Evolutionary conservation across 2,888 invertebrate genomes (phyloP).

Genomic region (Leptinotarsa tumamoca): DNA sequence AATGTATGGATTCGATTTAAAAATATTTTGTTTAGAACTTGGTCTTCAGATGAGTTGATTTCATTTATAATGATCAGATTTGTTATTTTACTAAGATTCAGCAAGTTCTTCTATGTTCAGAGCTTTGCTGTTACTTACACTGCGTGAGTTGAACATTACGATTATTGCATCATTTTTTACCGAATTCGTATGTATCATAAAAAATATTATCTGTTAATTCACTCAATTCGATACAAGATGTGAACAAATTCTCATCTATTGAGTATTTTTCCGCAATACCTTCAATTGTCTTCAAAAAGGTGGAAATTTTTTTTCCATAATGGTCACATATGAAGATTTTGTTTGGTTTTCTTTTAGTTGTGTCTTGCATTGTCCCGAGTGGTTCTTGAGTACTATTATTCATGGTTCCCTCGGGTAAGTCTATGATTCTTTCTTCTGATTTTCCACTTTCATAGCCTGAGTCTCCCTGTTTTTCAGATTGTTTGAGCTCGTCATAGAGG

Average conservation of each 20-base stretch:
- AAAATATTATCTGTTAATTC: constrained; percentile 16
- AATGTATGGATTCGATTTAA: constrained; percentile 19
- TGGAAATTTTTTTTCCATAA: neutral
- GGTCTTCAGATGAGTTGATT: constrained; percentile 16
- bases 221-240: constrained; percentile 12
- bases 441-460: constrained; percentile 12
- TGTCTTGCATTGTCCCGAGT: constrained; percentile 7
- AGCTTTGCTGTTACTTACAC: neutral
- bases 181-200: constrained; percentile 16
- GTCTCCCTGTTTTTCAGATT: constrained; percentile 6
- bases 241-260: neutral
- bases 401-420: neutral
- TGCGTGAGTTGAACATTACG: constrained; percentile 19
- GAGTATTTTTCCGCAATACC: constrained; percentile 13
- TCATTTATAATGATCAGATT: constrained; percentile 10
- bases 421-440: constrained; percentile 10
- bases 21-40: constrained; percentile 19
- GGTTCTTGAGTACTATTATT: constrained; percentile 2
- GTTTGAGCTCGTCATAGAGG: constrained; percentile 13
- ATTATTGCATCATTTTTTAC: constrained; percentile 21
- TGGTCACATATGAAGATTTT: constrained; percentile 14
- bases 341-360: constrained; percentile 17
- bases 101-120: constrained; percentile 12
- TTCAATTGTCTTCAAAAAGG: constrained; percentile 13
- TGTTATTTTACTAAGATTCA: constrained; percentile 1